Evolutionary conservation across 2,888 invertebrate species (phyloP).

Genomic region (Ophonus ardosiacus): DNA sequence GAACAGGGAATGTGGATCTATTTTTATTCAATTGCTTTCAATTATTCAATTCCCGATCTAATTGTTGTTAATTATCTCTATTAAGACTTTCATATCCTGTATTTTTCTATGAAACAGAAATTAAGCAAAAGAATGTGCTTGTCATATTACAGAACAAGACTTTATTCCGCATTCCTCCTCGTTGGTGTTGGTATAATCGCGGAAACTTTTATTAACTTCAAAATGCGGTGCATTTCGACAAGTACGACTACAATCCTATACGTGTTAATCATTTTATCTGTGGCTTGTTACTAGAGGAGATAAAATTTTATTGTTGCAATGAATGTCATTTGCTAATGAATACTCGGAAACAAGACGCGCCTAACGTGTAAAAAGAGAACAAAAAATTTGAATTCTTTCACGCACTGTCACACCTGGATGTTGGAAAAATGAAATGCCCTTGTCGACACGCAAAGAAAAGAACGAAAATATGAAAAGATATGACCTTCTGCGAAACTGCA

Average conservation of each 20-base stretch:
- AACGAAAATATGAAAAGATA: background rate
- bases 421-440: slow-evolving; percentile 45
- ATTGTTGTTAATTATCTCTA: slow-evolving; percentile 4
- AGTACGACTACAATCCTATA: background rate
- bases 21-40: slow-evolving; percentile 3
- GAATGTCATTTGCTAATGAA: slow-evolving; percentile 34
- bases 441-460: slow-evolving; percentile 16
- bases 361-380: slow-evolving; percentile 2
- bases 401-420: slow-evolving; percentile 57
- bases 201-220: slow-evolving; percentile 14
- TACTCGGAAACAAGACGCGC: slow-evolving; percentile 6
- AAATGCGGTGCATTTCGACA: background rate
- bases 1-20: background rate
- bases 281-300: background rate
- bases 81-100: slow-evolving; percentile 9
- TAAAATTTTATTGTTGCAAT: slow-evolving; percentile 36
- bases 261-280: background rate
- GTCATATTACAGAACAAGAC: background rate
- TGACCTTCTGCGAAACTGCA: background rate
- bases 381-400: slow-evolving; percentile 50
- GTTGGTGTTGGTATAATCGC: slow-evolving; percentile 16
- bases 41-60: background rate
- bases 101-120: slow-evolving; percentile 10
- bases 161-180: slow-evolving; percentile 25
- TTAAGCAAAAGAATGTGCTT: background rate